Percentiles rank a stretch among this genome's conserved stretches.
Conservation (phyloP, 2,797 vertebrate genomes). For the Dipus sagitta region DNA sequence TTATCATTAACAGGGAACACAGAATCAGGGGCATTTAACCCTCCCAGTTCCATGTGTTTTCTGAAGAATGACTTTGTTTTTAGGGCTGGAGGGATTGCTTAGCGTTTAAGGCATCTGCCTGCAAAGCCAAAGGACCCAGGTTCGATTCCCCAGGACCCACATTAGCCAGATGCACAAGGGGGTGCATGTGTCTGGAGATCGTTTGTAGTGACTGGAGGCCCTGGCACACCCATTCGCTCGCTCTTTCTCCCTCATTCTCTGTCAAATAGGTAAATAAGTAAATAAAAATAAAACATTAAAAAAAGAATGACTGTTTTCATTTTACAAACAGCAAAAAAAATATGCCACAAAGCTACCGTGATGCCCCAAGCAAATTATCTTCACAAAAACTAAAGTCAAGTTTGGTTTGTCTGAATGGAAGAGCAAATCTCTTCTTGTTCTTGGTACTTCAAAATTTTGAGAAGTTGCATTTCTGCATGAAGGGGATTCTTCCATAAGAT, state of each 20-base stretch:
- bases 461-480: neutral
- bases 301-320: slow-evolving; percentile 25
- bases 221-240: no score
- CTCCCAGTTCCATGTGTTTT: neutral
- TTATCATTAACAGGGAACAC: neutral
- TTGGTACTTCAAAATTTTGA: neutral
- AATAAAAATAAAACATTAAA: no score
- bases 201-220: no score
- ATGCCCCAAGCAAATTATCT: neutral
- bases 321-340: neutral
- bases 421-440: neutral
- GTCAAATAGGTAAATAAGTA: no score
- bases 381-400: neutral
- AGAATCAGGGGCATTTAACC: neutral
- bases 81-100: no score
- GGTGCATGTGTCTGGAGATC: no score
- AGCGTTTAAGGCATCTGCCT: no score
- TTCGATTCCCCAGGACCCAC: no score
- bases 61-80: neutral
- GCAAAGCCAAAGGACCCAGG: no score
- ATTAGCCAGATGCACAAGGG: no score
- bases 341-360: neutral
- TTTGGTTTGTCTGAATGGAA: neutral
- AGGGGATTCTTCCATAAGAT: neutral
- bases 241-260: no score